phyloP scores from a whole-genome alignment of 2,888 invertebrate genomes.

The Gryllus longicercus region DNA sequence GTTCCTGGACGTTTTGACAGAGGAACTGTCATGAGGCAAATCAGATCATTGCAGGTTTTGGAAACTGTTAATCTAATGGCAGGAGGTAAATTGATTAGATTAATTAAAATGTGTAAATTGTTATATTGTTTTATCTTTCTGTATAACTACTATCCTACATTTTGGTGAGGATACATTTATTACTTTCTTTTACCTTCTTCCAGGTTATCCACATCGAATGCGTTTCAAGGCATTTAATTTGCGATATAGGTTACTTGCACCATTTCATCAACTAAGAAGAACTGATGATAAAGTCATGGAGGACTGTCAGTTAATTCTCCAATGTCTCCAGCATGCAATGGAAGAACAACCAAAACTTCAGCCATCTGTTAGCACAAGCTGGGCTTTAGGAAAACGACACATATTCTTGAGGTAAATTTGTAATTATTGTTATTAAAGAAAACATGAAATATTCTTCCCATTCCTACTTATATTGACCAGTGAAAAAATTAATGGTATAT shows the following conservation, averaged over 20 bases:
- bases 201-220: slow-evolving; percentile 88
- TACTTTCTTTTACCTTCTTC: slow-evolving; percentile 28
- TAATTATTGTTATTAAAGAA: neutral
- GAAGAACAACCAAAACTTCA: slow-evolving; percentile 51
- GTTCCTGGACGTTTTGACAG: slow-evolving; percentile 81
- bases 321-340: slow-evolving; percentile 62
- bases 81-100: slow-evolving; percentile 55
- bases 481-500: too few species aligned
- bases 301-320: slow-evolving; percentile 71
- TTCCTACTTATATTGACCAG: too few species aligned
- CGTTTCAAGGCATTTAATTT: slow-evolving; percentile 87
- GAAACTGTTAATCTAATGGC: slow-evolving; percentile 96
- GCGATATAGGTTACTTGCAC: slow-evolving; percentile 79
- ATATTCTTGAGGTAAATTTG: slow-evolving; percentile 67
- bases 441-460: too few species aligned
- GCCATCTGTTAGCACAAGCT: slow-evolving; percentile 66
- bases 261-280: slow-evolving; percentile 63
- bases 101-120: neutral
- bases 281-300: slow-evolving; percentile 70
- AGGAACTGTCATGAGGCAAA: slow-evolving; percentile 78
- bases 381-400: slow-evolving; percentile 90
- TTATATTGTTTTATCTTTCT: neutral
- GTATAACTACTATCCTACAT: neutral
- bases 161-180: neutral
- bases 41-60: slow-evolving; percentile 83